Conservation (phyloP, 2,888 invertebrate genomes). For the Drosophila neutralis region DNA sequence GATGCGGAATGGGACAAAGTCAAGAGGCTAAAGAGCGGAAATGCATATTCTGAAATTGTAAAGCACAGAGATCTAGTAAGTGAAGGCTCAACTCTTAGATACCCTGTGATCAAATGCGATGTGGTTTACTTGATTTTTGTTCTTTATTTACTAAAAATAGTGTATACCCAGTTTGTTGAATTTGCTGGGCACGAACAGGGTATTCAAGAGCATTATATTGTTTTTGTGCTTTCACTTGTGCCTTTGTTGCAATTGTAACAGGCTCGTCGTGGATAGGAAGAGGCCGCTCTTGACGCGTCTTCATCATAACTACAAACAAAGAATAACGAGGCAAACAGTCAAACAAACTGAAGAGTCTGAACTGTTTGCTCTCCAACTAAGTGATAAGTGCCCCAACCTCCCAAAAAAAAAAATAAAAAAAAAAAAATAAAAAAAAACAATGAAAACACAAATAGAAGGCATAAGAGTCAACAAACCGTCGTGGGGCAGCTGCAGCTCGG, state of each 20-base stretch:
- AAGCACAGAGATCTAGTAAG: conserved; percentile 33
- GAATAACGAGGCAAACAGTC: conserved; percentile 58
- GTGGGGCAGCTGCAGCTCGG: conserved; percentile 12
- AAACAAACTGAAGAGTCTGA: conserved; percentile 52
- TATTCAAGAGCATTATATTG: conserved; percentile 36
- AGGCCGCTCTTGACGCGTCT: conserved; percentile 42
- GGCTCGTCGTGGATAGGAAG: conserved; percentile 25
- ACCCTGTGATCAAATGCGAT: conserved; percentile 11
- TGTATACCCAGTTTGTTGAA: background rate
- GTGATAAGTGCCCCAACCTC: conserved; percentile 44
- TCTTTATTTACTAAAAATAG: background rate
- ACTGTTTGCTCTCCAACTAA: conserved; percentile 63
- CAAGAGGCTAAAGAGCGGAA: conserved; percentile 8
- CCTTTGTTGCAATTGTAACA: conserved; percentile 66
- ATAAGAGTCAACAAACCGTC: conserved; percentile 52
- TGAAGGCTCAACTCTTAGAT: background rate
- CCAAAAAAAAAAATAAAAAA: background rate
- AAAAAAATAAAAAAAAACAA: conserved; percentile 16
- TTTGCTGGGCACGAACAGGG: conserved; percentile 8
- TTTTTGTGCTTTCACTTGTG: conserved; percentile 53
- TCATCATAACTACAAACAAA: conserved; percentile 72
- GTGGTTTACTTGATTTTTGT: background rate
- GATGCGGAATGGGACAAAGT: conserved; percentile 18
- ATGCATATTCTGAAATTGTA: conserved; percentile 60
- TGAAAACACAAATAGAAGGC: conserved; percentile 28